Conservation (phyloP, 2,888 invertebrate genomes). For the Thereva nobilitata region DNA sequence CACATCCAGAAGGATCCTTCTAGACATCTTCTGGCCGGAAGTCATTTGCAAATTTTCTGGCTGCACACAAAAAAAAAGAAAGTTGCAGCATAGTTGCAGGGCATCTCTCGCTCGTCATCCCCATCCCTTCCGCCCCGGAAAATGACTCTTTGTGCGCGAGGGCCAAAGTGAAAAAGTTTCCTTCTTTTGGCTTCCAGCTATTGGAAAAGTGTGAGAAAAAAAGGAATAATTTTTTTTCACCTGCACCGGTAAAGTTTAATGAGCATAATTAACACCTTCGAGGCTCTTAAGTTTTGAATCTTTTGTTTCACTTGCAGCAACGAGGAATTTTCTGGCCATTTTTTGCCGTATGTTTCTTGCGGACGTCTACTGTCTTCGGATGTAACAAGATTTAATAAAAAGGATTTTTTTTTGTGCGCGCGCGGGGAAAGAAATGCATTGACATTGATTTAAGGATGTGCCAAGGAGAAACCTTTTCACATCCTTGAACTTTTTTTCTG, state of each 20-base stretch:
- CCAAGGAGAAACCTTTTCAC: too few species aligned
- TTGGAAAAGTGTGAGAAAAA: slow-evolving; percentile 27
- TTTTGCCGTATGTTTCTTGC: too few species aligned
- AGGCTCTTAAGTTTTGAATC: neutral
- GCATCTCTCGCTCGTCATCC: neutral
- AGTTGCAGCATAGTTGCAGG: neutral
- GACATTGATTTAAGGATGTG: too few species aligned
- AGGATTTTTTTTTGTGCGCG: too few species aligned
- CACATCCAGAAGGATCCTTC: slow-evolving; percentile 11
- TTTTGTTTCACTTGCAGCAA: too few species aligned
- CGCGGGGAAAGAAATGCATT: too few species aligned
- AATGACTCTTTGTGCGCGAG: slow-evolving; percentile 28
- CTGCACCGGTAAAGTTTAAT: slow-evolving; percentile 26
- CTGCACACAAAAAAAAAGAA: slow-evolving; percentile 1
- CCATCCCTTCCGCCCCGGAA: slow-evolving; percentile 27
- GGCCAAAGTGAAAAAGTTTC: slow-evolving; percentile 7
- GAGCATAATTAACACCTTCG: slow-evolving; percentile 34
- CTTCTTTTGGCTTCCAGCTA: slow-evolving; percentile 13
- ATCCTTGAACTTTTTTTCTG: too few species aligned
- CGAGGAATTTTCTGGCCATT: too few species aligned
- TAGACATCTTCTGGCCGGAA: slow-evolving; percentile 30
- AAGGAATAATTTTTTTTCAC: slow-evolving; percentile 5
- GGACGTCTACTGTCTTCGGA: too few species aligned
- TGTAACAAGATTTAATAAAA: too few species aligned
- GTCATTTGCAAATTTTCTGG: slow-evolving; percentile 33